Base-by-base conservation (phyloP, 2,797 vertebrate genomes). In the Stomatorhinus walkeri region DNA sequence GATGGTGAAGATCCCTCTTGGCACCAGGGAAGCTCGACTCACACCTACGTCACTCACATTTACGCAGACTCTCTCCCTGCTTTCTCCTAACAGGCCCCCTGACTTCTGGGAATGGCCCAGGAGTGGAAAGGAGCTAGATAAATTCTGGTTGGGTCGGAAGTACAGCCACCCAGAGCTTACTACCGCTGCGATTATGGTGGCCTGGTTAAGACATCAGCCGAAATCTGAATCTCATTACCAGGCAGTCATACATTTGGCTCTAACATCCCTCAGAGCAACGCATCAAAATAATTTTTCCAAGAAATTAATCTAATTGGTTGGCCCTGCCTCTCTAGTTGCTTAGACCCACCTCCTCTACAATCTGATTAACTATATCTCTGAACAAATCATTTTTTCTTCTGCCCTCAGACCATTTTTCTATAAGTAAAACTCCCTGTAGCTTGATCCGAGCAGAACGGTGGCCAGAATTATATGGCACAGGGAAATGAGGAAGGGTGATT, bases 81-180 rank as follows among this genome's bases (percentile, higher is more conserved):
- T 85, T 24, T 4, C 84, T 85, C 72, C 76, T 36, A 12, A 52
- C 84, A 96, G 95, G 90, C 14, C 1, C 92, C 90, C 49, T 91
- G 94, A 61, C n/a, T 96, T 83, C 95, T 95, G 3, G 93, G 93
- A 83, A 91, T 90, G 87, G 79, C 76, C 96, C 91, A 93, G 94
- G 8, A 1, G 95, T 1, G 95, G 94, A 88, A 94, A 91, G 40
- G 91, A 49, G 4, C 22, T 87, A 24, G 88, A 1, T 0, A 16
- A 89, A 2, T 19, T 0, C 79, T 92, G 92, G 43, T 91, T 96
- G 91, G 94, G 96, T 91, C 91, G 95, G 61, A 95, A 95, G 91
- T 96, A 95, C 91, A 93, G 94, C 89, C 96, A 96, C 87, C 91
- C 59, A 14, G 48, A 91, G 6, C 52, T 48, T 0, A 68, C 48